Conservation (phyloP, 2,797 vertebrate species). For the Alosa sapidissima region DNA sequence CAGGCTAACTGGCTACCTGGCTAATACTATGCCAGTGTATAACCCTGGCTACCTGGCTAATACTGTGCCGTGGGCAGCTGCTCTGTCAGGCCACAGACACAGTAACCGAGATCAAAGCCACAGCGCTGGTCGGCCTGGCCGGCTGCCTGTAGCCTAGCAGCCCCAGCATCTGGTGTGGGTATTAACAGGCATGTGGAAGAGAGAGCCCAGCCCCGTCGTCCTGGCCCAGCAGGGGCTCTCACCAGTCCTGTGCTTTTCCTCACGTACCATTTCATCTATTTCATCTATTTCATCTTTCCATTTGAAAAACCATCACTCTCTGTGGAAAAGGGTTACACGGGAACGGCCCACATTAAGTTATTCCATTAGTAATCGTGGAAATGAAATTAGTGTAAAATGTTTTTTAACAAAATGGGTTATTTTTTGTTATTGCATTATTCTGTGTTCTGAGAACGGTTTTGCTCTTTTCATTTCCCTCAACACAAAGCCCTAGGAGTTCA, state of each 20-base stretch:
- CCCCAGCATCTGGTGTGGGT: conserved; percentile 1
- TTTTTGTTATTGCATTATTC: background rate
- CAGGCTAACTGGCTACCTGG: background rate
- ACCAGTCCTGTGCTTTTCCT: background rate
- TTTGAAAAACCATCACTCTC: background rate
- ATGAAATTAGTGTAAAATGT: background rate
- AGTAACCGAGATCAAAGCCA: background rate
- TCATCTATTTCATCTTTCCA: background rate
- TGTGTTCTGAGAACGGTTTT: background rate
- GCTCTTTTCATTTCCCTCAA: background rate
- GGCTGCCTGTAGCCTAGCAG: background rate
- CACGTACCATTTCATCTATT: background rate
- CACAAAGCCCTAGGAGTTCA: background rate
- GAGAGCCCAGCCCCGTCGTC: background rate
- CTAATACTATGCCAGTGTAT: background rate
- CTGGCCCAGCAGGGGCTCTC: background rate
- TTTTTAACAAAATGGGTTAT: background rate
- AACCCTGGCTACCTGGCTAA: background rate
- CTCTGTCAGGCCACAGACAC: background rate
- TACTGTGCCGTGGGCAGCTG: background rate
- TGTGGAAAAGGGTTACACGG: background rate
- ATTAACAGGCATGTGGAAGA: background rate
- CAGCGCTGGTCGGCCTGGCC: background rate
- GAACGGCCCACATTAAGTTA: background rate
- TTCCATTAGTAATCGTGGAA: background rate